These are phyloP conservation scores for Dicyrtomina minuta DNA, from an alignment of 2,888 invertebrate species.

Conservation along the genomic window DNA sequence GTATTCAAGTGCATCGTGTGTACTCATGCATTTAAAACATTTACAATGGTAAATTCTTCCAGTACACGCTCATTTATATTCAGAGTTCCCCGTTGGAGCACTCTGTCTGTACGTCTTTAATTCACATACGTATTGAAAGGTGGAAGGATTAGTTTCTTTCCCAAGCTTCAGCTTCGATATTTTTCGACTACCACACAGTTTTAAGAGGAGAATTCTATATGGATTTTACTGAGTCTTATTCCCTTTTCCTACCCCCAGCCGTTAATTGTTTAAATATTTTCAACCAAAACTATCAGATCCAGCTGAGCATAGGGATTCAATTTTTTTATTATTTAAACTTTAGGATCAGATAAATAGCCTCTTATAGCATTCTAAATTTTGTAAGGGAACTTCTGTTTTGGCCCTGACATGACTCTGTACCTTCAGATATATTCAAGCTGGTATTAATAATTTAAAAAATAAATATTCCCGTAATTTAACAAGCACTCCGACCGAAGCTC, in stretches of 20 bases:
- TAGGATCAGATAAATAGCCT: background rate
- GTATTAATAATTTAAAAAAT: background rate
- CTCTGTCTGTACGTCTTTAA: background rate
- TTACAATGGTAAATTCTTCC: background rate
- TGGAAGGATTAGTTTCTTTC: slow-evolving; percentile 20
- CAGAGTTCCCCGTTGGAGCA: background rate
- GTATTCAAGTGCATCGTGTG: background rate
- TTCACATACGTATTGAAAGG: slow-evolving; percentile 23
- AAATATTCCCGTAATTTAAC: background rate
- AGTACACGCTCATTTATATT: background rate
- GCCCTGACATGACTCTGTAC: no score
- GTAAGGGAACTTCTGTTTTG: no score
- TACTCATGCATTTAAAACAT: background rate
- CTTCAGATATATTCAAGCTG: background rate
- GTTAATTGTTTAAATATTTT: slow-evolving; percentile 33
- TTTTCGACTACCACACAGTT: background rate
- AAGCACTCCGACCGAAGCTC: background rate
- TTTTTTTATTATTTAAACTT: background rate
- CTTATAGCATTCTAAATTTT: no score
- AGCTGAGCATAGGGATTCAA: slow-evolving; percentile 19
- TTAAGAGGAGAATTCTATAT: background rate
- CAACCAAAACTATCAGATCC: slow-evolving; percentile 31
- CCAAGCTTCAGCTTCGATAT: background rate
- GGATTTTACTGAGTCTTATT: background rate
- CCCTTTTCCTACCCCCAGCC: slow-evolving; percentile 28